Conservation (phyloP, 2,888 invertebrate species). For the Geotrupes spiniger region DNA sequence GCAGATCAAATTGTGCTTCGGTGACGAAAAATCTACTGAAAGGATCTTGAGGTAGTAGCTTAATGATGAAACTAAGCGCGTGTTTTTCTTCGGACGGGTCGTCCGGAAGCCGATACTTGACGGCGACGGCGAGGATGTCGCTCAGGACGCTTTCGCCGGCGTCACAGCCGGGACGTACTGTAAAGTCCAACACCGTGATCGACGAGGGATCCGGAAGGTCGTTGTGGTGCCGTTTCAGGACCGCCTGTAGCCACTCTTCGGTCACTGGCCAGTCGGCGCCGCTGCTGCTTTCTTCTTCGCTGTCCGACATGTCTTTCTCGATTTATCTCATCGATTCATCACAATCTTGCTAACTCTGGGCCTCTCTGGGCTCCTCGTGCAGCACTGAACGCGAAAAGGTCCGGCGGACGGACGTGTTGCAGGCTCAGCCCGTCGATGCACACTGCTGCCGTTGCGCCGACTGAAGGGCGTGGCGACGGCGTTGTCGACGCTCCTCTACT, state of each 20-base stretch:
- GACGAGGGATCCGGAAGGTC: constrained; percentile 38
- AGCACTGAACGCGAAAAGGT: constrained; percentile 4
- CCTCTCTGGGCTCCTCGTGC: not conserved
- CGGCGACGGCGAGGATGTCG: constrained; percentile 72
- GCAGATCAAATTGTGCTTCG: constrained; percentile 77
- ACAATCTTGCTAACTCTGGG: too few species aligned
- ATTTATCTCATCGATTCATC: too few species aligned
- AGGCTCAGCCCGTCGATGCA: constrained; percentile 15
- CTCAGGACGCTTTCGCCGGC: constrained; percentile 73
- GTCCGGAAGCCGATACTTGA: constrained; percentile 57
- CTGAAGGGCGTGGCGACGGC: constrained; percentile 37
- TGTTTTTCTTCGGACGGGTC: constrained; percentile 35
- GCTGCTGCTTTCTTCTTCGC: constrained; percentile 53
- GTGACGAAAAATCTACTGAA: constrained; percentile 78
- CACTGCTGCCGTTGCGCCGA: constrained; percentile 24
- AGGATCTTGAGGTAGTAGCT: constrained; percentile 74
- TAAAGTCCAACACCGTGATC: constrained; percentile 53
- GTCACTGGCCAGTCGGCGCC: constrained; percentile 55
- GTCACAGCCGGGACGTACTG: constrained; percentile 59
- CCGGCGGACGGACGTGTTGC: constrained; percentile 8
- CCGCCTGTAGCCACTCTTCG: constrained; percentile 57
- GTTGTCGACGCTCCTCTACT: constrained; percentile 46
- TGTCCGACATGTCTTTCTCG: constrained; percentile 56
- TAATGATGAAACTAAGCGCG: constrained; percentile 62
- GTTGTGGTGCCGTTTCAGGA: constrained; percentile 53